Evolutionary conservation across 2,797 vertebrate genomes (phyloP).

Genomic region (Pipistrellus pygmaeus): DNA sequence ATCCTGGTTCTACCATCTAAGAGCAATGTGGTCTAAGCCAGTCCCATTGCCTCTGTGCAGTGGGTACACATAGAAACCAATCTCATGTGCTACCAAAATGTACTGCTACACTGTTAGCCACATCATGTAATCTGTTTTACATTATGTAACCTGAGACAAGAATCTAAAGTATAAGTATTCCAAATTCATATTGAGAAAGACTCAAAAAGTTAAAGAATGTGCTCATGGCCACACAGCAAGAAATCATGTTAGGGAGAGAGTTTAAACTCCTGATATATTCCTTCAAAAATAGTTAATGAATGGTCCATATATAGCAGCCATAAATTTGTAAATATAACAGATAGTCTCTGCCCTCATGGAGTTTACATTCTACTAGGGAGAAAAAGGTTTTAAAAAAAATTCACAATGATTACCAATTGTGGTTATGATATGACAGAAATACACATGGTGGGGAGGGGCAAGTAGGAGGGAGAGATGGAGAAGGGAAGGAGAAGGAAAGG

Average conservation of each 20-base stretch:
- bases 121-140: background rate
- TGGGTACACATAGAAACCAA: rapidly evolving
- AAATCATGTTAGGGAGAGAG: background rate
- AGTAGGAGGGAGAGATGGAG: too few species aligned
- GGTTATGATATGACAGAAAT: background rate
- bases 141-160: background rate
- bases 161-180: background rate
- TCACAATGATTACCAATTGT: background rate
- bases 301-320: background rate
- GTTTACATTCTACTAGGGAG: background rate
- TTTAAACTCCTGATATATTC: background rate
- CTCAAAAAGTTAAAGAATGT: background rate
- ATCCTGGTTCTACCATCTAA: background rate
- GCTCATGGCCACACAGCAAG: background rate
- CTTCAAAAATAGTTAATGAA: background rate
- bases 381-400: background rate
- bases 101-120: background rate
- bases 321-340: background rate
- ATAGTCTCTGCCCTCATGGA: background rate
- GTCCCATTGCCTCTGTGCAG: background rate
- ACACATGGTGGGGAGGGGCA: too few species aligned
- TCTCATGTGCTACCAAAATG: background rate
- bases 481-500: background rate
- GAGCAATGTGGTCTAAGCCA: background rate
- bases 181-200: background rate